Base-by-base conservation (phyloP, 2,797 vertebrate genomes). In the Sebastes alutus region DNA sequence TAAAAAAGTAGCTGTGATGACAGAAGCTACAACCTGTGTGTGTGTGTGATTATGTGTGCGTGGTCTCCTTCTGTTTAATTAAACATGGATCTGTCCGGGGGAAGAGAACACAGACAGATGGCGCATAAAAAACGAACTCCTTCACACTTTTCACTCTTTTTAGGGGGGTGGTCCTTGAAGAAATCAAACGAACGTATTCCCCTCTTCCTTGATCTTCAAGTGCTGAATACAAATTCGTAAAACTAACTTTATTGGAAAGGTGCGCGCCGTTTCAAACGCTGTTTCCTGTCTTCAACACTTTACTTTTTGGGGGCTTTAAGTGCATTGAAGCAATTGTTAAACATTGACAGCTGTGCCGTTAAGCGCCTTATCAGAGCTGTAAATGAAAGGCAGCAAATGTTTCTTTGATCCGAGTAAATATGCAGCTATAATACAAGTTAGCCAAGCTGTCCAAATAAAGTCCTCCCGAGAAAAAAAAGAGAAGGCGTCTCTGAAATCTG, bases 61-160 rank as follows among this genome's bases (percentile, higher is more conserved):
- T 77, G 79, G 66, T 76, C 76, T 82, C 85, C 88, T 88, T 91
- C 88, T 91, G 87, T 90, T 93, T 90, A 93, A 92, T 93, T 91
- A 90, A 90, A 90, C 65, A 55, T 78, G 72, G 49, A 87, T 82
- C 72, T 78, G 78, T 90, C 85, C 63, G 3, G 78, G 80, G 86
- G 72, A 79, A 74, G 67, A 77, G 62, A 83, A 72, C 46, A 65
- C 67, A 81, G 75, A 84, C 90, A 91, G 92, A 94, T 93, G 90
- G 89, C 75, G 80, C 75, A 81, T 90, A 72, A 90, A 87, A 91
- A 90, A 75, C 22, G 0, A 85, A 87, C 68, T 86, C 62, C 67
- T 62, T 78, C 69, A 75, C 65, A 83, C 67, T 86, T 87, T 81
- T 71, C 35, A 56, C 64, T 55, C 55, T 70, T 74, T 71, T 75